phyloP scores from a whole-genome alignment of 2,888 invertebrate species.

The Augochlorella aurata region DNA sequence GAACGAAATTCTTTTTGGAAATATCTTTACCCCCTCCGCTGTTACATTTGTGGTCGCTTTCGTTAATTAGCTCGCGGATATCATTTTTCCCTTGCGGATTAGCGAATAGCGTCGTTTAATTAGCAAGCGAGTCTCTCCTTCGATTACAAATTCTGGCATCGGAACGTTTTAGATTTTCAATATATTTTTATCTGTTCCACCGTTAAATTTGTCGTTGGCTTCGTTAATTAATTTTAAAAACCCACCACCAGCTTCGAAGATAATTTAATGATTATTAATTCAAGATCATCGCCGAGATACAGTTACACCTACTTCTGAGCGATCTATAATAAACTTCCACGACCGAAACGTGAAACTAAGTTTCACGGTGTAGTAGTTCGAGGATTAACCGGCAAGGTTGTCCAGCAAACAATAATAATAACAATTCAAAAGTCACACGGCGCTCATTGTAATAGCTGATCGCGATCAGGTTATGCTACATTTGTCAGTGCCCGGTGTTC shows the following conservation, averaged over 20 bases:
- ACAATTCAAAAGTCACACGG: not conserved
- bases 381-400: not conserved
- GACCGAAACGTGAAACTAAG: not conserved
- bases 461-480: conserved; percentile 18
- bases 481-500: not conserved
- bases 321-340: not conserved
- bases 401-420: not conserved
- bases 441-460: not conserved
- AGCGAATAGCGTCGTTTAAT: not conserved
- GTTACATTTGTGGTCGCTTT: not conserved
- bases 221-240: too few species aligned
- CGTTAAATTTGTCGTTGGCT: too few species aligned
- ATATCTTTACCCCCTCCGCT: not conserved
- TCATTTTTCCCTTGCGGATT: not conserved
- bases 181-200: too few species aligned
- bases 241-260: too few species aligned
- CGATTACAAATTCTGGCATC: too few species aligned
- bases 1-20: too few species aligned
- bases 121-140: too few species aligned
- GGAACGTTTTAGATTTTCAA: too few species aligned
- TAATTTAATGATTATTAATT: not conserved
- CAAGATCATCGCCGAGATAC: not conserved
- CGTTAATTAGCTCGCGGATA: not conserved
- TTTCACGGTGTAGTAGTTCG: not conserved
- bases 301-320: not conserved